Percentiles rank a stretch among this genome's conserved stretches.
These are phyloP conservation scores for Geothlypis trichas DNA, from an alignment of 2,113 vertebrate genomes.

Conservation along the genomic window DNA sequence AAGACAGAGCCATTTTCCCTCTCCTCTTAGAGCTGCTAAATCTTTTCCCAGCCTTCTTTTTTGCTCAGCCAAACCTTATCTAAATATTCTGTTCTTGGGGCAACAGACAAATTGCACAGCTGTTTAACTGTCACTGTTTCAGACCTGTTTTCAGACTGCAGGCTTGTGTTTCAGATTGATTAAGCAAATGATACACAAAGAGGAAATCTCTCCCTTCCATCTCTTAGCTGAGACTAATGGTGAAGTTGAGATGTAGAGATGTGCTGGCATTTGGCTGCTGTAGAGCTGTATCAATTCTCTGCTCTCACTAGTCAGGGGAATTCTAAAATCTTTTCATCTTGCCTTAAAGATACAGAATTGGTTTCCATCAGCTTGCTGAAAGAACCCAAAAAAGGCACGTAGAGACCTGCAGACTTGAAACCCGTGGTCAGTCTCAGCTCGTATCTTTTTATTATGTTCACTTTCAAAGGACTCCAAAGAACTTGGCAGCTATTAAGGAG, in stretches of 20 bases:
- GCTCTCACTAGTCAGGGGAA: not conserved
- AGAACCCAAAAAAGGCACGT: not conserved
- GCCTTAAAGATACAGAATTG: not conserved
- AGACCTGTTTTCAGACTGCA: not conserved
- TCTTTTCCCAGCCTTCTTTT: not conserved
- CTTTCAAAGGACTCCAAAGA: slow-evolving; percentile 52
- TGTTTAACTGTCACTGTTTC: not conserved
- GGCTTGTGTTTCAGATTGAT: not conserved
- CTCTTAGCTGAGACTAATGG: not conserved
- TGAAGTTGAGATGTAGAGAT: not conserved
- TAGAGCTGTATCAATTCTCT: not conserved
- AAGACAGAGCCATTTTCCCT: not conserved
- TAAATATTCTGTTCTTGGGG: not conserved
- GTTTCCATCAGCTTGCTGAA: slow-evolving; percentile 23
- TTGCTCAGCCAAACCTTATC: not conserved
- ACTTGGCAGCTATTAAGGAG: slow-evolving; percentile 28
- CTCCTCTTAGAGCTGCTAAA: not conserved
- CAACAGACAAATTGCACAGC: not conserved
- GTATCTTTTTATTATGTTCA: slow-evolving; percentile 42
- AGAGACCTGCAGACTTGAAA: slow-evolving; percentile 13
- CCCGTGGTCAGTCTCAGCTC: slow-evolving; percentile 31
- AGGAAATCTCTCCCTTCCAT: not conserved
- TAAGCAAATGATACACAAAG: not conserved
- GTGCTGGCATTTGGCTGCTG: not conserved
- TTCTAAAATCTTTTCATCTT: not conserved